Base-by-base conservation (phyloP, 1,140 invertebrate genomes). In the Asobara japonica region DNA sequence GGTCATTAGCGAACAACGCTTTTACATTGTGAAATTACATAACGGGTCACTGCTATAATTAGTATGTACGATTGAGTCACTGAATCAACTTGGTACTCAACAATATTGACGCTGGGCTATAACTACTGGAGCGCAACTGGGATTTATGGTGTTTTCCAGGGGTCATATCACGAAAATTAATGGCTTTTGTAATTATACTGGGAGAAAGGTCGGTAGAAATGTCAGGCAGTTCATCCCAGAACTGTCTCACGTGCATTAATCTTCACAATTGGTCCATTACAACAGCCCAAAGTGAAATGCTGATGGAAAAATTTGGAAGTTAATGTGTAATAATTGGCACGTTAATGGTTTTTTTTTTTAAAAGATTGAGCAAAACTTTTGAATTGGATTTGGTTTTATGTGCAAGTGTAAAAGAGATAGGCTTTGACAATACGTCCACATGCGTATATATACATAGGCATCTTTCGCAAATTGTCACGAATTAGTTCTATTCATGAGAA, bases 1-100 rank as follows among this genome's bases (percentile, higher is more conserved):
- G 84, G 82, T 86, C 82, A 80, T 67, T 78, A 80, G 60, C 77
- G 74, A 83, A 84, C 79, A 66, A 65, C 62, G 20, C 38, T 66
- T 38, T 31, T 60, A 66, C 64, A 65, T 66, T 66, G 31, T 33
- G 7, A 10, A 20, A 66, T 72, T 72, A 61, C 22, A 60, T 72
- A 72, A 72, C 66, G 62, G 70, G 70, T 72, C 70, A 71, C 27
- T 56, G 51, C 13, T 5, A 65, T 72, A 66, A 72, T 72, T 66
- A 66, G 36, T 45, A 33, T 65, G 64, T 36, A 25, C 29, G 38
- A 25, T 66, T 72, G 70, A 72, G 30, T 72, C 48, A 66, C 65
- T 65, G 69, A 71, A 56, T 56, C 51, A 56, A 27, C 20, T 56
- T 22, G 7, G 22, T 25, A 25, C 22, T 11, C 25, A 13, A 56